Conservation (phyloP, 1,140 invertebrate species). For the Chymomyza costata region DNA sequence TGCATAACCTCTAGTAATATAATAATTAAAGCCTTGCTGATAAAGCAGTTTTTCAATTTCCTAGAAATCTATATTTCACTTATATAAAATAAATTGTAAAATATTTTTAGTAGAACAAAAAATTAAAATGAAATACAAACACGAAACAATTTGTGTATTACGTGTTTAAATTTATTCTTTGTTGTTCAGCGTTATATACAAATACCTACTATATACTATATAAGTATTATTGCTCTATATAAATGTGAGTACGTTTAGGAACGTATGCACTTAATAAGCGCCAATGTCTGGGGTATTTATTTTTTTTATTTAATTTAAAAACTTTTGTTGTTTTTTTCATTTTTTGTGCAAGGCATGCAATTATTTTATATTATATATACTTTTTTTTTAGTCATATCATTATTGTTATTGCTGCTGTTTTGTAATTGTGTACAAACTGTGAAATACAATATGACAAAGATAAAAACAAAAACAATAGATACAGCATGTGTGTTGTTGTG, state of each 20-base stretch:
- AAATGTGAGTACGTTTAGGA: slow-evolving; percentile 35
- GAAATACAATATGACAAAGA: slow-evolving; percentile 21
- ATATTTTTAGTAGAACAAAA: too few relatives aligned
- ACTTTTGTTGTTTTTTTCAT: slow-evolving; percentile 20
- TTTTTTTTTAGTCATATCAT: slow-evolving; percentile 47
- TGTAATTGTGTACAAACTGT: slow-evolving; percentile 33
- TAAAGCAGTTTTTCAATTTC: too few relatives aligned
- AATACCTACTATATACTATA: slow-evolving; percentile 5
- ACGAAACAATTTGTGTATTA: too few relatives aligned
- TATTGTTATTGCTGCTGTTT: slow-evolving; percentile 38
- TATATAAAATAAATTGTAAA: too few relatives aligned
- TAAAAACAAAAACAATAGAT: slow-evolving; percentile 5
- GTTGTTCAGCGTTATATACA: slow-evolving; percentile 19
- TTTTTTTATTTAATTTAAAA: too few relatives aligned
- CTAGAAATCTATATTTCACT: too few relatives aligned
- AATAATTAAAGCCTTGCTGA: too few relatives aligned
- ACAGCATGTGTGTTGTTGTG: slow-evolving; percentile 6
- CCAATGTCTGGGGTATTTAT: too few relatives aligned
- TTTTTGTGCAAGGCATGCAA: slow-evolving; percentile 59
- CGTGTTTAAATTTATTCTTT: slow-evolving; percentile 9
- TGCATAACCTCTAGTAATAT: too few relatives aligned
- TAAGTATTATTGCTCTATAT: slow-evolving; percentile 17
- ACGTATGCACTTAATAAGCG: too few relatives aligned
- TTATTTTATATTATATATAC: slow-evolving; percentile 58
- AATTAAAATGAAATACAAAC: too few relatives aligned